Evolutionary conservation across 2,797 vertebrate genomes (phyloP).

Genomic region (Pipistrellus pygmaeus): DNA sequence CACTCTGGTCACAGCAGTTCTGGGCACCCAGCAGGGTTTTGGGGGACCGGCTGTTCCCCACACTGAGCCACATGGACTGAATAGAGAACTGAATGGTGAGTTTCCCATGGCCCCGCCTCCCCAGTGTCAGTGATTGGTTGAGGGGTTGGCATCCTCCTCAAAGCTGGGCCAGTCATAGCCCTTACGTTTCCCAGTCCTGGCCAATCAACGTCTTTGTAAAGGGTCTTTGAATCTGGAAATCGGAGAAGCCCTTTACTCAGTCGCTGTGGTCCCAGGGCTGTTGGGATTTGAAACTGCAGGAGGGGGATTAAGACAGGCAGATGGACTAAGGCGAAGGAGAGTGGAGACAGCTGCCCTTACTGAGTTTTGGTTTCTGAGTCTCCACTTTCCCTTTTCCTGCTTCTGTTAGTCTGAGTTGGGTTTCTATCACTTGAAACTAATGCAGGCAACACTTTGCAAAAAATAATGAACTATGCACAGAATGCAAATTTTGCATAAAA

Average conservation of each 20-base stretch:
- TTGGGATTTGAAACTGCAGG: not conserved
- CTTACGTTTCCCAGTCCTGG: not conserved
- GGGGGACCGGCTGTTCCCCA: not conserved
- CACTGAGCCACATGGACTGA: not conserved
- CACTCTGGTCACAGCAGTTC: not conserved
- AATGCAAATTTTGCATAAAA: slow-evolving; percentile 7
- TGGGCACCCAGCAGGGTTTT: not conserved
- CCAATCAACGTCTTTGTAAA: not conserved
- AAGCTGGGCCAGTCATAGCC: not conserved
- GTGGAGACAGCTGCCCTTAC: not conserved
- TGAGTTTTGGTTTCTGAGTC: not conserved
- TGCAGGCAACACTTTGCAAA: not conserved
- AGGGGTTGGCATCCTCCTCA: not conserved
- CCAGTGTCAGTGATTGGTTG: not conserved
- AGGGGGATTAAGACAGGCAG: not conserved
- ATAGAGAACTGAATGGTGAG: not conserved
- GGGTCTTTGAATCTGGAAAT: not conserved
- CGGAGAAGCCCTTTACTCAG: not conserved
- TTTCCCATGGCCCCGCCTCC: not conserved
- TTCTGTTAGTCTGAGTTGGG: not conserved
- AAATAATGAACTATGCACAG: not conserved
- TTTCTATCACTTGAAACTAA: slow-evolving; percentile 14
- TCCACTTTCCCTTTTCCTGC: not conserved
- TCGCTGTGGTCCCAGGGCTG: not conserved
- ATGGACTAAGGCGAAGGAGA: not conserved